Evolutionary conservation across 2,113 vertebrate genomes (phyloP).

Genomic region (Arenaria interpres): DNA sequence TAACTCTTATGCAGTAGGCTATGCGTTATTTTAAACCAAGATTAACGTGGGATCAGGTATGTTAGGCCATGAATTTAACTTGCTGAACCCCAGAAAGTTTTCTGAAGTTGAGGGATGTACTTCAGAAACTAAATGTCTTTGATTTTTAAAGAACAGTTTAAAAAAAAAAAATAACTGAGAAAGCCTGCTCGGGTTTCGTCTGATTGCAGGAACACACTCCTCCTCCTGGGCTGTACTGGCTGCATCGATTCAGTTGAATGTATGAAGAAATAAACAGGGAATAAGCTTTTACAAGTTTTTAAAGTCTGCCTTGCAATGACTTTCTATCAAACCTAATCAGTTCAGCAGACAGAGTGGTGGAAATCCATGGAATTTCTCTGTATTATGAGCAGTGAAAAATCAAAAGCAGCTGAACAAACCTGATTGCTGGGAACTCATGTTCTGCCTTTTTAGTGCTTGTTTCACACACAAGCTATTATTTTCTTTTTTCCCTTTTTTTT

Average conservation of each 20-base stretch:
- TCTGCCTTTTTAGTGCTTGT: neutral
- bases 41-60: neutral
- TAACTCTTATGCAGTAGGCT: neutral
- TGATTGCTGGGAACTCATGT: neutral
- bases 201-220: neutral
- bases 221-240: neutral
- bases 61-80: neutral
- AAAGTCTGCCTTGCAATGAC: neutral
- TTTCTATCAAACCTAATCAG: neutral
- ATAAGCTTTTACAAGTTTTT: neutral
- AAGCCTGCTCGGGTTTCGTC: neutral
- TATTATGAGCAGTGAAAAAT: neutral
- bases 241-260: fast-evolving
- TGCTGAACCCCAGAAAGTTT: neutral
- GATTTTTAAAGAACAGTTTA: neutral
- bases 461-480: neutral
- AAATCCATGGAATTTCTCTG: neutral
- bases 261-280: neutral
- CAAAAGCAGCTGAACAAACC: neutral
- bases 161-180: neutral
- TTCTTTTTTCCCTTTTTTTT: too few relatives aligned
- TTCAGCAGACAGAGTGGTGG: neutral
- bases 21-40: neutral
- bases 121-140: neutral
- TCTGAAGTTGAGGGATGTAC: neutral